Base-by-base conservation (phyloP, 2,888 invertebrate genomes). In the Heliconius cydno region DNA sequence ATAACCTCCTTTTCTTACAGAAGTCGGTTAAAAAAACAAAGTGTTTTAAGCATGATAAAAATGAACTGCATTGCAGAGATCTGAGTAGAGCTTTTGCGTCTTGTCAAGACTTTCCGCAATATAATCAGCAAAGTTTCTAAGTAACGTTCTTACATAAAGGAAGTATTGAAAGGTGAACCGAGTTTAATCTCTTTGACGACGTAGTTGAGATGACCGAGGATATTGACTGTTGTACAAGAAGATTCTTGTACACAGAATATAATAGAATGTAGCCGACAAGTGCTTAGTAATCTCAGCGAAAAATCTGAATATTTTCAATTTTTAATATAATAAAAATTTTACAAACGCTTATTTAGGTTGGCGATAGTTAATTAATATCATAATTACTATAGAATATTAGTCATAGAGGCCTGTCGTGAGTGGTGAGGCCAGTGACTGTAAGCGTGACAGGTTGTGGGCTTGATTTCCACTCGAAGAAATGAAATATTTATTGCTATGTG, bases 181-280 rank as follows among this genome's bases (percentile, higher is more conserved):
- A 70, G 70, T 70, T 70, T 70, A 70, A 46, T 70, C 41, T 70
- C 70, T 70, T 70, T 70, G 41, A 70, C 41, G 41, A 70, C n/a
- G 41, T 70, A 41, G 70, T 41, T 46, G 70, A 46, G 41, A 70
- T 70, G 41, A 38, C 70, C 70, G 41, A 25, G 25, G 25, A 70
- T 70, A 70, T 70, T 70, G 41, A 70, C 41, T 25, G 68, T 38
- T 13, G 15, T n/a, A 5, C 41, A 15, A 70, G 70, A 70, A 70
- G 7, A 70, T 15, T n/a, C 41, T 46, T 41, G 41, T 25, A 70
- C 3, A 70, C 4, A 41, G 68, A n/a, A 68, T 12, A 41, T 25
- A n/a, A 68, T 41, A n/a, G 13, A n/a, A 25, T 38, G 1, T 41
- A 25, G 6, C n/a, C 13, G 34, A 41, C 12, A 41, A 46, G 15